Conservation (phyloP, 2,797 vertebrate species). For the Parotocinclus haroldoi region DNA sequence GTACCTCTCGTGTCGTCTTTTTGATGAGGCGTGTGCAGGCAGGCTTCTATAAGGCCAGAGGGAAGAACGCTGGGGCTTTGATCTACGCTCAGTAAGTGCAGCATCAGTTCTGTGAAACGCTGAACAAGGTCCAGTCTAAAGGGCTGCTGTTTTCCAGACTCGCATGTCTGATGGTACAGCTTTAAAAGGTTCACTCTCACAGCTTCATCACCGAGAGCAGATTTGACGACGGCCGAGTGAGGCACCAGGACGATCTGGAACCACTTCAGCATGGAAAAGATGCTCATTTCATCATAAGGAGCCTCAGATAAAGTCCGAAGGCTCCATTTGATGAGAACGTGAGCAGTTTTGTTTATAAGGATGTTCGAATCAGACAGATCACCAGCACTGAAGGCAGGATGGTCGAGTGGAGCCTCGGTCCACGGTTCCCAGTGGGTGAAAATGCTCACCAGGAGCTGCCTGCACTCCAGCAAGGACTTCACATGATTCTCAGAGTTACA, state of each 20-base stretch:
- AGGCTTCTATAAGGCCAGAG: constrained; percentile 54
- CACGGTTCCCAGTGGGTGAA: constrained; percentile 77
- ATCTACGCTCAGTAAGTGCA: constrained; percentile 67
- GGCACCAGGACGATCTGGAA: constrained; percentile 62
- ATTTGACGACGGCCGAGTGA: constrained; percentile 20
- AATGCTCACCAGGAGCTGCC: constrained; percentile 66
- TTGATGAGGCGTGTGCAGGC: constrained; percentile 28
- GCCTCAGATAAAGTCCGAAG: constrained; percentile 66
- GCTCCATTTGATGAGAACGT: constrained; percentile 73
- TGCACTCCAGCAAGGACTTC: constrained; percentile 64
- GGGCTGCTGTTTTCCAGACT: constrained; percentile 12
- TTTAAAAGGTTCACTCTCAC: constrained; percentile 69
- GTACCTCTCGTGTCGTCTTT: constrained; percentile 72
- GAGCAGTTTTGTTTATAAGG: constrained; percentile 46
- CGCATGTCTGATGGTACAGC: constrained; percentile 72
- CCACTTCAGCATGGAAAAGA: constrained; percentile 71
- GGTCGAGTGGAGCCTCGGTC: neutral
- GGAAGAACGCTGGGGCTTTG: constrained; percentile 42
- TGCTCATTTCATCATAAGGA: constrained; percentile 49
- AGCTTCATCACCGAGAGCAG: constrained; percentile 61
- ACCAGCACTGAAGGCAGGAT: neutral
- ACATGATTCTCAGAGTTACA: constrained; percentile 17
- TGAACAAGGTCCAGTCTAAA: constrained; percentile 49
- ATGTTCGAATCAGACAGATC: constrained; percentile 12
- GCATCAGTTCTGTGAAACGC: constrained; percentile 75